A percentile compares a stretch with the other conserved stretches of the same genome.
Conservation (phyloP, 1,140 invertebrate genomes). For the Megalopta genalis region DNA sequence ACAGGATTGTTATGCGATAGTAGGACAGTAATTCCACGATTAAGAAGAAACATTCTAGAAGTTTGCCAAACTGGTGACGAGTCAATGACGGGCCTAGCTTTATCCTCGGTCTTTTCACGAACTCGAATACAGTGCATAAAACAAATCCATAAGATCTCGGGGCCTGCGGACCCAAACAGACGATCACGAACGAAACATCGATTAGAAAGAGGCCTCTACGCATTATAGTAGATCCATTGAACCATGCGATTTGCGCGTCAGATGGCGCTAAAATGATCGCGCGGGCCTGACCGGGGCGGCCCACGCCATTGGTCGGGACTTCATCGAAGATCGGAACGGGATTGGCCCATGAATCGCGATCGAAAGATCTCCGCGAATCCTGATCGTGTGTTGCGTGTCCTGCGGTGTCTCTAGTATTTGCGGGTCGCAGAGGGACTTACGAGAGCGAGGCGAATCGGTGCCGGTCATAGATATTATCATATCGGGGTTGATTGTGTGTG, state of each 20-base stretch:
- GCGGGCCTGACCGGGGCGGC: not conserved
- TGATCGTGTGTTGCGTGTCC: not conserved
- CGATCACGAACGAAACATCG: not conserved
- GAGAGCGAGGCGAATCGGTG: slow-evolving; percentile 3
- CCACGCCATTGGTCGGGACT: slow-evolving; percentile 1
- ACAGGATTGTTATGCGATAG: no score
- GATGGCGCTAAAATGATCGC: slow-evolving; percentile 9
- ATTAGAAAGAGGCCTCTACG: not conserved
- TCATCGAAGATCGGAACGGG: not conserved
- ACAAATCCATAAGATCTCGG: not conserved
- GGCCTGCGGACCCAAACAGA: slow-evolving; percentile 11
- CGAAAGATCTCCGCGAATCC: slow-evolving; percentile 28
- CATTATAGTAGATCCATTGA: not conserved
- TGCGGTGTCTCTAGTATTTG: not conserved
- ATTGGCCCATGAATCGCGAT: slow-evolving; percentile 36
- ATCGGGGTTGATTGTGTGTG: not conserved
- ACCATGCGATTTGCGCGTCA: not conserved
- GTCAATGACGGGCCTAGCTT: no score
- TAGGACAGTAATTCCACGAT: no score
- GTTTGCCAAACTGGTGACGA: no score
- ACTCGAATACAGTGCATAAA: no score
- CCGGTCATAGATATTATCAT: slow-evolving; percentile 29
- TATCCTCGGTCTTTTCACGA: no score
- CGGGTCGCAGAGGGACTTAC: not conserved
- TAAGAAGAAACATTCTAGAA: no score